These are phyloP conservation scores for Acheta domesticus DNA, from an alignment of 2,888 invertebrate genomes.

Conservation along the genomic window DNA sequence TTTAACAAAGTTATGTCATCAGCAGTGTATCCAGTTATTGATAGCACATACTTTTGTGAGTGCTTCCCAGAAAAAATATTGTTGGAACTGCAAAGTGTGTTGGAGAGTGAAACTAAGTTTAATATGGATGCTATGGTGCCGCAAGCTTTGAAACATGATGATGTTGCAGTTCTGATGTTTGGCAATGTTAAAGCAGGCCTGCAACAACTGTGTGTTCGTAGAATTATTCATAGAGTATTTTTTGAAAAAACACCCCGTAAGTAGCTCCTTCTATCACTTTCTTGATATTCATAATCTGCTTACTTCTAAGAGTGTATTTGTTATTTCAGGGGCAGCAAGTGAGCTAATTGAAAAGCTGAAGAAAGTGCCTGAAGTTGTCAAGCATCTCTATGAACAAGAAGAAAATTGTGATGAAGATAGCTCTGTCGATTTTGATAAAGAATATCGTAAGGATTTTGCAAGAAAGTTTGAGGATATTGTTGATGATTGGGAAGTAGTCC, in stretches of 20 bases:
- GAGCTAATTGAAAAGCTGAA: neutral
- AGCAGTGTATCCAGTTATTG: conserved; percentile 36
- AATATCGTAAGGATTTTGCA: neutral
- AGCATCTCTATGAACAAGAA: neutral
- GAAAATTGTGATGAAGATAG: neutral
- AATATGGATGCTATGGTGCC: neutral
- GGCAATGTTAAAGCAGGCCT: conserved; percentile 37
- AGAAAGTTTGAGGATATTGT: neutral
- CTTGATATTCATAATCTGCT: neutral
- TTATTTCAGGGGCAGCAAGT: neutral
- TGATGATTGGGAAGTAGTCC: conserved; percentile 24
- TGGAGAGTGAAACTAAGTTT: conserved; percentile 24
- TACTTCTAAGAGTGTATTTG: neutral
- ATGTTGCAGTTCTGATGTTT: conserved; percentile 36
- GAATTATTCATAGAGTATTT: conserved; percentile 33
- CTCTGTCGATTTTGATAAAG: neutral
- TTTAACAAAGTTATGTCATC: conserved; percentile 34
- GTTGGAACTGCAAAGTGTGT: conserved; percentile 19
- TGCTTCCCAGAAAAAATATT: conserved; percentile 22
- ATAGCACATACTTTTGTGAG: conserved; percentile 21
- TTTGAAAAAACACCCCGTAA: conserved; percentile 28
- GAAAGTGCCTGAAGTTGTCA: neutral
- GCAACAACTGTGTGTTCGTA: conserved; percentile 36
- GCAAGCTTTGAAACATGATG: neutral
- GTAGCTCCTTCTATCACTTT: neutral